A percentile compares a stretch with the other conserved stretches of the same genome.
phyloP scores from a whole-genome alignment of 2,113 vertebrate genomes.

The Anhinga rufa region DNA sequence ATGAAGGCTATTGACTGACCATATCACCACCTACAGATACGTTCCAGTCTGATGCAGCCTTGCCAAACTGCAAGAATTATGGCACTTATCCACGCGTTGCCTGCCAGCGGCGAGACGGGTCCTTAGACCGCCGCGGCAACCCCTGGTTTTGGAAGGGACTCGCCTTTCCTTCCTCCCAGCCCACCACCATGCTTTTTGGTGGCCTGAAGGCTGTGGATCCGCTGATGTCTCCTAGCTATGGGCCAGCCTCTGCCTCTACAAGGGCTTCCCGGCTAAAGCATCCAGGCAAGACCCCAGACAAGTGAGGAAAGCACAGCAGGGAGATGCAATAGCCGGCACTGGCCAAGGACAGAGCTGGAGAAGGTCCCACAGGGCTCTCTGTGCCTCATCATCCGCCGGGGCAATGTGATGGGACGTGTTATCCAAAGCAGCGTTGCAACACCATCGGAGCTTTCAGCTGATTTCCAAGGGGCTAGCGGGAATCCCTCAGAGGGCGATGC shows the following conservation, averaged over 20 bases:
- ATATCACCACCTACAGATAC: conserved; percentile 57
- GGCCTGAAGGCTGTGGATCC: neutral
- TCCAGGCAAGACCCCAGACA: rapidly evolving
- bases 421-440: neutral
- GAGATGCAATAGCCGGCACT: neutral
- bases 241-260: neutral
- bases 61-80: conserved; percentile 45
- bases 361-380: neutral
- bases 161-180: neutral
- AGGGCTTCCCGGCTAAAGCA: neutral
- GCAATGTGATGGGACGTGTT: neutral
- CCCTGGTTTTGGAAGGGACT: neutral
- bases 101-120: rapidly evolving
- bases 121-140: rapidly evolving
- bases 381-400: neutral
- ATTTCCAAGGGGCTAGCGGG: neutral
- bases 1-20: conserved; percentile 63
- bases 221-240: neutral
- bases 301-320: neutral
- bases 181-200: neutral
- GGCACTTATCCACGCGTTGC: neutral
- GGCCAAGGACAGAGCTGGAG: neutral
- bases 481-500: neutral
- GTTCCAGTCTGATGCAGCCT: conserved; percentile 42
- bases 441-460: rapidly evolving